Conservation (phyloP, 2,888 invertebrate species). For the Resseliella maxima region DNA sequence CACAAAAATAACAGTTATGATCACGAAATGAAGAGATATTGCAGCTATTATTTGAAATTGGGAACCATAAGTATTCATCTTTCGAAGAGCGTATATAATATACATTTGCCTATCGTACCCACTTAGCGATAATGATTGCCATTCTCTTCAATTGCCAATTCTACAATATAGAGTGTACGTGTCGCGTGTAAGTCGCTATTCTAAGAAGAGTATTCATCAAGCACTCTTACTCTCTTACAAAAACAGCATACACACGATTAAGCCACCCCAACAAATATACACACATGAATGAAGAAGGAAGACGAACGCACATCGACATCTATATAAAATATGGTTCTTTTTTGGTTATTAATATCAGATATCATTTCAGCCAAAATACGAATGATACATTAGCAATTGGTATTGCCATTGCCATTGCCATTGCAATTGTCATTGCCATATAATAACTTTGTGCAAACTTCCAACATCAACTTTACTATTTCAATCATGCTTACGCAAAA, state of each 20-base stretch:
- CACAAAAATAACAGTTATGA: background rate
- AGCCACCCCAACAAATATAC: too few relatives aligned
- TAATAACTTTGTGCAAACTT: too few relatives aligned
- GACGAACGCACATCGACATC: too few relatives aligned
- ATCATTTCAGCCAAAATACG: background rate
- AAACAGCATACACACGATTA: background rate
- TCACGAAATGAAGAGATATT: slow-evolving; percentile 2
- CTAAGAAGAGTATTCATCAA: too few relatives aligned
- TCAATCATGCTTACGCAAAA: too few relatives aligned
- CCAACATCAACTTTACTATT: too few relatives aligned
- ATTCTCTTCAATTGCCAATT: background rate
- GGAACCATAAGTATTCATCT: background rate
- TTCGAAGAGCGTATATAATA: background rate
- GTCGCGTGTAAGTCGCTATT: too few relatives aligned
- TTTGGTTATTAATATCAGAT: background rate
- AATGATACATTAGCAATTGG: background rate
- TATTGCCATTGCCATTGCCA: background rate
- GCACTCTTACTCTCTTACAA: background rate
- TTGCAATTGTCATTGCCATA: background rate
- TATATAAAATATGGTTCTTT: background rate
- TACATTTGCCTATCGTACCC: background rate
- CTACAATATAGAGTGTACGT: background rate
- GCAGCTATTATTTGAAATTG: background rate
- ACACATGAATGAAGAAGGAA: too few relatives aligned
- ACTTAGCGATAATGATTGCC: background rate